Percentiles rank a stretch among this genome's conserved stretches.
phyloP scores from a whole-genome alignment of 2,888 invertebrate species.

The Platypus cylindrus region DNA sequence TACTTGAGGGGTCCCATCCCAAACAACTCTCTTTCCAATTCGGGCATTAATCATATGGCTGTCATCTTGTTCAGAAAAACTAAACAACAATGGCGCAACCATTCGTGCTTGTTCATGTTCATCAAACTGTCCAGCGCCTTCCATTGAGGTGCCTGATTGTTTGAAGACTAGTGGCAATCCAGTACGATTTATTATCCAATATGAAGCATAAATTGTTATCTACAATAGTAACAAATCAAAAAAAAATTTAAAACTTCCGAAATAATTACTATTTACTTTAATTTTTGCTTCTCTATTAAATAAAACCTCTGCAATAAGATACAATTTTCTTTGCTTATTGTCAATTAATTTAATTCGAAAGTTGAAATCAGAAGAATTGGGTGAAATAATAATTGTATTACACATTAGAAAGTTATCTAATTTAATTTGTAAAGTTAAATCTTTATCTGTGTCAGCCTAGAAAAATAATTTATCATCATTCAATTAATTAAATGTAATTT shows the following conservation, averaged over 20 bases:
- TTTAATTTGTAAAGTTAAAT: slow-evolving; percentile 60
- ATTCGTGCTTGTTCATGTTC: slow-evolving; percentile 92
- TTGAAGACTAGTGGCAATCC: slow-evolving; percentile 91
- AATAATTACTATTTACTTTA: slow-evolving; percentile 21
- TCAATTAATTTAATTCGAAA: slow-evolving; percentile 59
- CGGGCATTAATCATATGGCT: slow-evolving; percentile 64
- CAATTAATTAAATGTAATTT: background rate
- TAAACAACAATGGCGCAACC: slow-evolving; percentile 85
- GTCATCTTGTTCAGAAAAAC: slow-evolving; percentile 81
- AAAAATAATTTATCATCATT: slow-evolving; percentile 4
- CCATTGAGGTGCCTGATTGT: slow-evolving; percentile 68
- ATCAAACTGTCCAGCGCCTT: slow-evolving; percentile 80
- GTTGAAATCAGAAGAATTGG: slow-evolving; percentile 24
- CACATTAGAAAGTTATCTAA: slow-evolving; percentile 64
- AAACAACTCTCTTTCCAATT: slow-evolving; percentile 52
- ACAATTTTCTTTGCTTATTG: slow-evolving; percentile 54
- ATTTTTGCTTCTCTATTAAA: slow-evolving; percentile 30
- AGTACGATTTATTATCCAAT: slow-evolving; percentile 93
- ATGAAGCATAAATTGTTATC: slow-evolving; percentile 71
- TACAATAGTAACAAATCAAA: slow-evolving; percentile 23
- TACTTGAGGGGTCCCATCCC: slow-evolving; percentile 44
- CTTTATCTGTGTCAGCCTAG: slow-evolving; percentile 59
- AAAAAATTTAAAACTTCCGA: background rate
- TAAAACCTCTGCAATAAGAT: slow-evolving; percentile 50
- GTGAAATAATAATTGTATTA: slow-evolving; percentile 26